Conservation (phyloP, 2,888 invertebrate genomes). For the Gastrophysa polygoni region DNA sequence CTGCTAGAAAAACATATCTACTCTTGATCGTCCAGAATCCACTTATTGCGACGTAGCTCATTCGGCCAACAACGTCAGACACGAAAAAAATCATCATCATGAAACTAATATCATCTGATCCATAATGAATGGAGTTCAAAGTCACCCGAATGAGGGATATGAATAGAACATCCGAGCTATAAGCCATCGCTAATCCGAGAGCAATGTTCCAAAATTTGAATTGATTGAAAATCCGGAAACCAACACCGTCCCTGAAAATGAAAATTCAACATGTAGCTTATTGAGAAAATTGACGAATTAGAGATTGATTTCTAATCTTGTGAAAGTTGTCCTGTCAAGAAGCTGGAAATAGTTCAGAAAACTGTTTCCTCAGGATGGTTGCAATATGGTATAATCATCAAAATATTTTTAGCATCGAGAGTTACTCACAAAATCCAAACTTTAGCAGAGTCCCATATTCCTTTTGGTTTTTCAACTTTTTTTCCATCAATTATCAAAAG, state of each 20-base stretch:
- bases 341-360: too few relatives aligned
- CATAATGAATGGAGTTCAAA: constrained; percentile 64
- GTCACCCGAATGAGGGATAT: constrained; percentile 71
- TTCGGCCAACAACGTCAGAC: constrained; percentile 70
- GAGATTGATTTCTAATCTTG: too few relatives aligned
- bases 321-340: too few relatives aligned
- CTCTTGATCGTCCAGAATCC: constrained; percentile 67
- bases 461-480: too few relatives aligned
- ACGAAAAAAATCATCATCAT: constrained; percentile 73
- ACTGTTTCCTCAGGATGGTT: too few relatives aligned
- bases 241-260: constrained; percentile 1
- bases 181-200: constrained; percentile 70
- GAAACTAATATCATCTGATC: constrained; percentile 66
- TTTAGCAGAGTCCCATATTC: too few relatives aligned
- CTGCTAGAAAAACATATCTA: constrained; percentile 68
- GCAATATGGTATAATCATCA: too few relatives aligned
- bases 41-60: constrained; percentile 67
- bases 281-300: too few relatives aligned
- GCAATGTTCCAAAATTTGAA: constrained; percentile 72
- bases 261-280: too few relatives aligned
- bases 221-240: constrained; percentile 66
- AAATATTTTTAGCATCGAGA: too few relatives aligned
- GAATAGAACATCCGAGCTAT: constrained; percentile 74
- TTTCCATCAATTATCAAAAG: too few relatives aligned
- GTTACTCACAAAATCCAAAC: too few relatives aligned